Conservation (phyloP, 2,113 vertebrate species). For the Apodemus speciosus region DNA sequence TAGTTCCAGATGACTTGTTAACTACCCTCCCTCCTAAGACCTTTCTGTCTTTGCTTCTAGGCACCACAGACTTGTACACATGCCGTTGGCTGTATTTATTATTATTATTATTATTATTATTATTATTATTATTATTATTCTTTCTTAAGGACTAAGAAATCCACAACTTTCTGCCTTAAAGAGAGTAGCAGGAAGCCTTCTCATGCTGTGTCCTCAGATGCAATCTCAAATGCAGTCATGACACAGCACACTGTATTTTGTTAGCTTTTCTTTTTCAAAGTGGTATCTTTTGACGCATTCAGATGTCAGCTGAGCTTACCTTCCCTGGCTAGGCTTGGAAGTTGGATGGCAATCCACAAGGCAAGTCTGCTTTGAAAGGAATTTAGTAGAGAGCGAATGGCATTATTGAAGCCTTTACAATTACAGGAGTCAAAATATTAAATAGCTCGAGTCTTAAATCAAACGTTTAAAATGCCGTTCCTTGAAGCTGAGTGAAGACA, state of each 20-base stretch:
- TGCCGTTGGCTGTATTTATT: neutral
- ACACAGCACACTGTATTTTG: neutral
- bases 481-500: constrained; percentile 10
- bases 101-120: neutral
- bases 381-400: neutral
- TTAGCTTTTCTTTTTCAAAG: neutral
- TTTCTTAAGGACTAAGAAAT: neutral
- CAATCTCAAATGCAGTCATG: neutral
- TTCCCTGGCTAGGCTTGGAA: neutral
- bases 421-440: constrained; percentile 32
- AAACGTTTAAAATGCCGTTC: constrained; percentile 26
- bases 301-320: constrained; percentile 1
- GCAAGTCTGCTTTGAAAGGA: neutral
- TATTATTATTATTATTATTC: too few relatives aligned
- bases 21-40: neutral
- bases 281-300: neutral
- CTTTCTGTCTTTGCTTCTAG: neutral
- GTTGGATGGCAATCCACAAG: constrained; percentile 13
- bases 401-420: constrained; percentile 34
- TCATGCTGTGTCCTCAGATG: neutral
- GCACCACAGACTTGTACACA: too few relatives aligned
- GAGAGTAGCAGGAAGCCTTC: neutral
- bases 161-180: neutral
- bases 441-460: constrained; percentile 29
- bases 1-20: constrained; percentile 2